Evolutionary conservation across 2,113 vertebrate genomes (phyloP).

Genomic region (Epinephelus moara): DNA sequence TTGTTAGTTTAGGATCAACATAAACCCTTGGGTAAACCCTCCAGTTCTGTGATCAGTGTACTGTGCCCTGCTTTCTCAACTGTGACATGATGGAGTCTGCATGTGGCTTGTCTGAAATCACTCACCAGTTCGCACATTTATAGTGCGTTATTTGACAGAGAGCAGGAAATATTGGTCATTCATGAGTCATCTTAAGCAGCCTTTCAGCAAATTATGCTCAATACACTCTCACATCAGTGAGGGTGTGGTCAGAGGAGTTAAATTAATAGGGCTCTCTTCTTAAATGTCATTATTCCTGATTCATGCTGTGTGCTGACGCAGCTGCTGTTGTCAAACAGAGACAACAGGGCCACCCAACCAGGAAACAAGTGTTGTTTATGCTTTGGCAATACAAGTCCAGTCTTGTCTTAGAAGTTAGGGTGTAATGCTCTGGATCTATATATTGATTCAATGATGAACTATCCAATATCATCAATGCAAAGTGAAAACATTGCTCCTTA

Average conservation of each 20-base stretch:
- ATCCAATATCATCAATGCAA: too few species aligned
- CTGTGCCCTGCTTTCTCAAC: conserved; percentile 19
- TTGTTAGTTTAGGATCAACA: conserved; percentile 49
- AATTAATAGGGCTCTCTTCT: background rate
- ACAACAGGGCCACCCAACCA: background rate
- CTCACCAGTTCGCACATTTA: conserved; percentile 10
- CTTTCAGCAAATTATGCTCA: background rate
- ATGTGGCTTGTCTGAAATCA: conserved; percentile 13
- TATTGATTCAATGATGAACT: too few species aligned
- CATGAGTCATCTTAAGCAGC: conserved; percentile 1
- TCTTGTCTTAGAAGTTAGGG: background rate
- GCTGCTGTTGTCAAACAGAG: conserved; percentile 16
- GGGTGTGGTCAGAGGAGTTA: background rate
- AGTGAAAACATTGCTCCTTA: too few species aligned
- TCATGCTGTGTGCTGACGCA: background rate
- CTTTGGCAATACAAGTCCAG: background rate
- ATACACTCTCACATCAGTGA: background rate
- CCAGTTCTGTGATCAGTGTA: conserved; percentile 18
- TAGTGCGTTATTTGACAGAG: background rate
- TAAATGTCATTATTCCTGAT: conserved; percentile 17
- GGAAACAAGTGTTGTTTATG: background rate
- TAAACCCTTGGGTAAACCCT: conserved; percentile 28
- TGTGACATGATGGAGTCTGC: conserved; percentile 19
- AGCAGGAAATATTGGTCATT: background rate
- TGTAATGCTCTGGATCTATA: too few species aligned